Conservation (phyloP, 2,888 invertebrate genomes). For the Danaus chrysippus region DNA sequence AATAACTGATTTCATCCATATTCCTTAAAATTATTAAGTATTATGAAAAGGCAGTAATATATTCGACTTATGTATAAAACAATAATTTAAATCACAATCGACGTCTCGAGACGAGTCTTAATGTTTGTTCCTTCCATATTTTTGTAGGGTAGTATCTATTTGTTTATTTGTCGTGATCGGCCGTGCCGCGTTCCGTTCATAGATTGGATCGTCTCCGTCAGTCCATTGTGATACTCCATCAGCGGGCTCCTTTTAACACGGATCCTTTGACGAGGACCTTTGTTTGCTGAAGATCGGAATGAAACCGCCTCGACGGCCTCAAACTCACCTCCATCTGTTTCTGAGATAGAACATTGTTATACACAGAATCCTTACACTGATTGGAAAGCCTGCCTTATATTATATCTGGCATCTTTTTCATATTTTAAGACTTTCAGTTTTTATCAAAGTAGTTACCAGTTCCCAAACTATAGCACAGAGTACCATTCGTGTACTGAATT, state of each 20-base stretch:
- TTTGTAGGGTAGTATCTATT: too few species aligned
- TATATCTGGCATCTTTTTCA: constrained; percentile 9
- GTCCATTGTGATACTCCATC: constrained; percentile 77
- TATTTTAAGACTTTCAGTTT: neutral
- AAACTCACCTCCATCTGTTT: constrained; percentile 62
- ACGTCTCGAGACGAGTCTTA: too few species aligned
- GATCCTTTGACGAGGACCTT: constrained; percentile 73
- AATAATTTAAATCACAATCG: too few species aligned
- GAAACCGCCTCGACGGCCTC: constrained; percentile 59
- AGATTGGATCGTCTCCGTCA: constrained; percentile 52
- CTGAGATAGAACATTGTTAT: constrained; percentile 46
- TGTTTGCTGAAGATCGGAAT: constrained; percentile 75
- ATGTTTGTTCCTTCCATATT: too few species aligned
- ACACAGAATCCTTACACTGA: constrained; percentile 39
- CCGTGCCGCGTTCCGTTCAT: constrained; percentile 17
- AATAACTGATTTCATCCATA: too few species aligned
- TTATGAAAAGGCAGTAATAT: too few species aligned
- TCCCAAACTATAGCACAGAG: neutral
- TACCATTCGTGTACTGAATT: neutral
- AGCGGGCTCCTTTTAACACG: constrained; percentile 76
- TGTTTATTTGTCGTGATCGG: constrained; percentile 12
- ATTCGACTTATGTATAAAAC: too few species aligned
- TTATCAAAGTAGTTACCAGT: neutral
- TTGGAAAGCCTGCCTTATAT: constrained; percentile 26
- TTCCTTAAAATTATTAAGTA: too few species aligned